phyloP scores from a whole-genome alignment of 92 coral and sea anemone genomes.

The Porites rus region DNA sequence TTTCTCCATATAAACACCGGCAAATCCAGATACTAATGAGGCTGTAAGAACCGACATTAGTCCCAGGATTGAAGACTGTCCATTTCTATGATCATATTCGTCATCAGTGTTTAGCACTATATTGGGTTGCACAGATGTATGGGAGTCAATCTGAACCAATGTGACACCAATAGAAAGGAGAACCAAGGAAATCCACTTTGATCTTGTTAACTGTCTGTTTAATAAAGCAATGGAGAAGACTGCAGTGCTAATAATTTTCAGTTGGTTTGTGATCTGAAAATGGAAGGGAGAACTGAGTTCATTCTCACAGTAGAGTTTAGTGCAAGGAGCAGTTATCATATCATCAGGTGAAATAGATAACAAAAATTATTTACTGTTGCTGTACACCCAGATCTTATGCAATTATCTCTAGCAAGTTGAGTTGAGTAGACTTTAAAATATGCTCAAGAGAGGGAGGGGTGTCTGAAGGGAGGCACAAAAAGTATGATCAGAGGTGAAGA shows the following conservation, averaged over 20 bases:
- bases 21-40: conserved; percentile 79
- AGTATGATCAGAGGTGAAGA: too few species aligned
- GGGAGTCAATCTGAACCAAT: conserved; percentile 75
- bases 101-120: conserved; percentile 18
- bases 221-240: conserved; percentile 76
- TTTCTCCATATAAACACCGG: conserved; percentile 88
- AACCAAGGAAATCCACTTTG: conserved; percentile 74
- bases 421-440: too few species aligned
- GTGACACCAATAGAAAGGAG: conserved; percentile 77
- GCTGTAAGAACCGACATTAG: conserved; percentile 76
- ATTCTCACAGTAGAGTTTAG: too few species aligned
- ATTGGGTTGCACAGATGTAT: conserved; percentile 36
- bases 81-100: neutral
- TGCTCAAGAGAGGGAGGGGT: too few species aligned
- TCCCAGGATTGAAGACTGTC: conserved; percentile 69
- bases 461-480: too few species aligned
- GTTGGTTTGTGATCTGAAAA: conserved; percentile 79
- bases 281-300: neutral
- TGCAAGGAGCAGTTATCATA: too few species aligned
- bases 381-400: too few species aligned
- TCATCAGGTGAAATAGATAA: too few species aligned
- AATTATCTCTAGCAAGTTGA: too few species aligned
- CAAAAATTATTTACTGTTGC: too few species aligned
- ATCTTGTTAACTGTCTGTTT: conserved; percentile 56
- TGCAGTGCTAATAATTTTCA: conserved; percentile 84